Conservation (phyloP, 2,797 vertebrate species). For the Tokudaia tokunoshimensis region DNA sequence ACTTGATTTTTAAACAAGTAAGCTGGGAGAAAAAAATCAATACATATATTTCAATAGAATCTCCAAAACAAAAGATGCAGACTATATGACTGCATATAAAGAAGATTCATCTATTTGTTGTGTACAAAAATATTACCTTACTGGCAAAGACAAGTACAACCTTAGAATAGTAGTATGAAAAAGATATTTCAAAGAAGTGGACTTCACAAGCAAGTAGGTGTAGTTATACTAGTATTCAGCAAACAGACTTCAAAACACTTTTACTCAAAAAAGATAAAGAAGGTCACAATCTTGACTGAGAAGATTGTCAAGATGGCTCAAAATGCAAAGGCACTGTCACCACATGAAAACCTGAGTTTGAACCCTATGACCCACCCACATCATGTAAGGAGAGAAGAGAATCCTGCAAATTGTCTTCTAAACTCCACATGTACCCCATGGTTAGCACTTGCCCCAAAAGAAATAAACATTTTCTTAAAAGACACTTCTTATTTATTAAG, state of each 20-base stretch:
- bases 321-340: background rate
- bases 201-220: background rate
- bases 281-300: background rate
- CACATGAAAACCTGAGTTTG: background rate
- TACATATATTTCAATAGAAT: background rate
- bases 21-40: background rate
- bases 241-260: background rate
- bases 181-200: background rate
- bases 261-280: background rate
- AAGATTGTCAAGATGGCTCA: background rate
- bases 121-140: background rate
- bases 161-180: background rate
- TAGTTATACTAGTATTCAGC: background rate
- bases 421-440: background rate
- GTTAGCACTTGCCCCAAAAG: background rate
- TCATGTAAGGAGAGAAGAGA: background rate
- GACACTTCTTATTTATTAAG: background rate
- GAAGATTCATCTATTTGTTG: background rate
- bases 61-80: background rate
- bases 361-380: background rate
- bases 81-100: background rate
- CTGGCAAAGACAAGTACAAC: background rate
- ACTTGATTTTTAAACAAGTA: background rate
- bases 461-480: background rate
- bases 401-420: background rate